Base-by-base conservation (phyloP, 2,113 vertebrate species). In the Gorsachius goisagi region DNA sequence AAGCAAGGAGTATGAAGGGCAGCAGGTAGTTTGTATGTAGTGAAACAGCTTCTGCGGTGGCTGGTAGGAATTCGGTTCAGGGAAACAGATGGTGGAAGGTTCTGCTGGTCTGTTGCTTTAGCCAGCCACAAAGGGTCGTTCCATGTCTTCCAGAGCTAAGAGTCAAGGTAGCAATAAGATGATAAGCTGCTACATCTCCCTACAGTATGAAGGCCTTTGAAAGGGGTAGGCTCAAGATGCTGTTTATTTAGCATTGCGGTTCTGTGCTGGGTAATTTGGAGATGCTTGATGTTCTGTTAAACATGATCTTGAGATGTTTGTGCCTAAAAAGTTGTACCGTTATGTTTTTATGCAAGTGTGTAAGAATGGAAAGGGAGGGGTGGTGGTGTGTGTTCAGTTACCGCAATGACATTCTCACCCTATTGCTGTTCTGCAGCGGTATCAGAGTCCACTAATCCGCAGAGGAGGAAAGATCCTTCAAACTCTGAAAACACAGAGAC, bases 341-440 rank as follows among this genome's bases (percentile, higher is more conserved):
- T 81, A 12, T 3, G 44, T 4, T 26, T 78, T 45, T 24, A 5
- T 10, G 24, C 4, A 2, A 0, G 0, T 16, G 3, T 9, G 6
- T 59, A 47, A 63, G 59, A 74, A 39, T 3, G 11, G 60, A 63
- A 71, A 33, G 20, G 32, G 35, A 53, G 10, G 32, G 32, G 41
- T 5, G 41, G 41, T 44, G 41, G 27, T 41, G 8, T 16, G 7
- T 52, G 4, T 67, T 59, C 30, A n/a, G 3, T 56, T 49, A 26
- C 9, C 1, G 3, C 1, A 5, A 19, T 4, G 11, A 22, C 3
- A 0, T 79, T 94, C 35, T 89, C 27, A 7, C 26, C 9, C 21
- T 0, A 1, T 35, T 82, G 49, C 21, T 93, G 9, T 78, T 91
- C 76, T 78, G 28, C 86, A 95, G 95, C 15, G 59, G 39, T 3